Evolutionary conservation across 2,888 invertebrate genomes (phyloP), one percentile per base, ranked within the genome.

Genomic region (Acrobasis repandana): DNA sequence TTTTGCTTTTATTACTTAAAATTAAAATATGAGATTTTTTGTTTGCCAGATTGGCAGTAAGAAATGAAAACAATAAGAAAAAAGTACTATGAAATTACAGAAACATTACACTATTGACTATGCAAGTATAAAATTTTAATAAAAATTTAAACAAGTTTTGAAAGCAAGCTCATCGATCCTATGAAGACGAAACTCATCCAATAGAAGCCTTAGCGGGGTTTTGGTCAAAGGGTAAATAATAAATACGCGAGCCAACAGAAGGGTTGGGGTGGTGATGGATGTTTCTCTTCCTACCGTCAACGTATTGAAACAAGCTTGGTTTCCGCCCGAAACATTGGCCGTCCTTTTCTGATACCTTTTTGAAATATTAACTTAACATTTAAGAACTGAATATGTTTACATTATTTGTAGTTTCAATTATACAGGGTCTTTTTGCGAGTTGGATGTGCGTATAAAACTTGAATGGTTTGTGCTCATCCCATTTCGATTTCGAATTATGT

Each of bases 161-260:
- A 18, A 20, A 10, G 18, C 56, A 20, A 10, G n/a, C n/a, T 36
- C 1, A 58, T 57, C 34, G 46, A 47, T 47, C 33, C 1, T 46
- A 36, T 20, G 18, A 46, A 33, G 47, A 33, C 28, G 52, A 52
- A 60, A 52, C 52, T 52, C 43, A 43, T 60, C 52, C 52, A 60
- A 60, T 43, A 52, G 46, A 47, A 60, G 43, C 56, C 43, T 51
- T 14, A 60, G 50, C 46, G 62, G 62, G 67, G 70, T 67, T 54
- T 74, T 69, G 77, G 77, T 72, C 75, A 74, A 71, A 72, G 76
- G 75, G 79, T 81, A 79, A 82, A 81, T 83, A 82, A 80, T 82
- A 82, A 77, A 81, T 80, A 75, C 66, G 67, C 58, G 63, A 61
- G 43, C 43, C 11, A 67, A 64, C 66, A 69, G 36, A 73, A 76